Conservation (phyloP, 1,140 invertebrate genomes). For the Harlomillsia oculata region DNA sequence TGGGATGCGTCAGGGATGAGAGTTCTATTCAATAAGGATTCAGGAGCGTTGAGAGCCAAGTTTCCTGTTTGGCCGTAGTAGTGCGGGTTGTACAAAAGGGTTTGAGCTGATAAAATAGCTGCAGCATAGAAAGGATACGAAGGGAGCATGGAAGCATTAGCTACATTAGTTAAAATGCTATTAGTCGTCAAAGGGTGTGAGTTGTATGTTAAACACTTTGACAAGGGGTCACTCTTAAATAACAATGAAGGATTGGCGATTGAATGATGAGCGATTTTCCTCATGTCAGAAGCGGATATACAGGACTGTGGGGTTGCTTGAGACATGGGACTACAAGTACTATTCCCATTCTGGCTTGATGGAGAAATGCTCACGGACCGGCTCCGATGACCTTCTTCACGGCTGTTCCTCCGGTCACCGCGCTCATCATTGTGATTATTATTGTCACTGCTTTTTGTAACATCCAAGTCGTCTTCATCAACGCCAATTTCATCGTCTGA, state of each 20-base stretch:
- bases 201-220: neutral
- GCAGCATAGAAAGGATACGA: conserved; percentile 35
- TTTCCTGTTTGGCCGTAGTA: too few species aligned
- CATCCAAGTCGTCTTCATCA: conserved; percentile 15
- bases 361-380: conserved; percentile 5
- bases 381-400: conserved; percentile 5
- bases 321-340: neutral
- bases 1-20: too few species aligned
- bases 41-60: too few species aligned
- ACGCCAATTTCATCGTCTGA: conserved; percentile 13
- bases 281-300: neutral
- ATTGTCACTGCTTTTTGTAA: neutral
- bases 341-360: neutral
- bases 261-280: neutral
- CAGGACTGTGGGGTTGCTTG: neutral
- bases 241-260: neutral
- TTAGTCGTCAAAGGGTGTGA: neutral
- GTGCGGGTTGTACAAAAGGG: conserved; percentile 30
- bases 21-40: too few species aligned
- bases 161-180: conserved; percentile 2
- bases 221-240: conserved; percentile 1
- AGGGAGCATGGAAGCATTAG: conserved; percentile 13
- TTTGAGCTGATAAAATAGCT: conserved; percentile 33
- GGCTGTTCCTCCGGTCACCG: conserved; percentile 16
- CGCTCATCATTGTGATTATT: too few species aligned